A percentile compares a stretch with the other conserved stretches of the same genome.
These are phyloP conservation scores for Ormyrus rosae DNA, from an alignment of 2,888 invertebrate species.

Conservation along the genomic window DNA sequence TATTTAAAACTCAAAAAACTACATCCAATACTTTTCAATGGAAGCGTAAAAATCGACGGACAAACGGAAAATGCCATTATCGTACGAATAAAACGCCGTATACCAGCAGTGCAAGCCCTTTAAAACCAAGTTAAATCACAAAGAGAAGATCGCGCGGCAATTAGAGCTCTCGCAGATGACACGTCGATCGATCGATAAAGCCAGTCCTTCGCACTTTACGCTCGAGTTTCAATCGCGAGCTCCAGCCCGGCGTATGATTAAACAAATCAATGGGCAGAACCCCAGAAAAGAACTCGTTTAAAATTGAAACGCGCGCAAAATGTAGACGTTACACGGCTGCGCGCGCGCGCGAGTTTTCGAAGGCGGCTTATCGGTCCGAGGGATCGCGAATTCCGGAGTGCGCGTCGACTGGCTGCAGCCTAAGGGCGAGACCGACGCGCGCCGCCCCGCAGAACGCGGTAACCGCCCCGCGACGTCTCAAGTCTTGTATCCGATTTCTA, in stretches of 20 bases:
- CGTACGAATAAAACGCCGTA: too few relatives aligned
- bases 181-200: too few relatives aligned
- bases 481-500: slow-evolving; percentile 37
- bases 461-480: slow-evolving; percentile 31
- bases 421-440: background rate
- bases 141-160: too few relatives aligned
- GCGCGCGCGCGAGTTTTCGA: slow-evolving; percentile 3
- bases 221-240: too few relatives aligned
- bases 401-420: background rate
- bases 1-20: too few relatives aligned
- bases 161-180: too few relatives aligned
- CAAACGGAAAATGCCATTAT: too few relatives aligned
- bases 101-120: too few relatives aligned
- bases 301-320: slow-evolving; percentile 25
- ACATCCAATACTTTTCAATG: too few relatives aligned
- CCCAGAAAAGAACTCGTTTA: background rate
- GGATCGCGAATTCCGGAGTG: slow-evolving; percentile 36
- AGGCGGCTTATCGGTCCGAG: slow-evolving; percentile 7
- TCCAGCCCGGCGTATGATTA: background rate
- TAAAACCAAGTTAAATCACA: too few relatives aligned
- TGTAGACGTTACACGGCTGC: slow-evolving; percentile 31
- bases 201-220: too few relatives aligned
- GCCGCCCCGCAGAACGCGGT: background rate
- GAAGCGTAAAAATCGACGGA: too few relatives aligned
- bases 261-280: background rate